Base-by-base conservation (phyloP, 2,113 vertebrate species). In the Elachura formosa region DNA sequence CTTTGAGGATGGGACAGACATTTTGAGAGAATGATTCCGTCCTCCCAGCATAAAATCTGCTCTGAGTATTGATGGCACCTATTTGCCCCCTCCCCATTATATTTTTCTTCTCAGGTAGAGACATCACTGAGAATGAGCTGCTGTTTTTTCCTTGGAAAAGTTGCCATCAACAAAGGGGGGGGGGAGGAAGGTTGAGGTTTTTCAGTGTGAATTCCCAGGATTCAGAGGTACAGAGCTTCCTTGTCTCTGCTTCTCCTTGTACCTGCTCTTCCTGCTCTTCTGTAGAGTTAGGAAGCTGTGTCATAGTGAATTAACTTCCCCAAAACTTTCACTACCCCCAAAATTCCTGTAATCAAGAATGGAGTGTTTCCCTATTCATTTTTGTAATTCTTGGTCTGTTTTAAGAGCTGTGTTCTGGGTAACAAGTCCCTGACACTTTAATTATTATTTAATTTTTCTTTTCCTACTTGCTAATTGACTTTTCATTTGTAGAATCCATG, bases 31-130 rank as follows among this genome's bases (percentile, higher is more conserved):
- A 7, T 24, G 36, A 15, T 58, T 36, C 28, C 12, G 13, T 51
- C 14, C 51, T 14, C 10, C 5, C 31, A 38, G 34, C 12, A 18
- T 61, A 43, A 95, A 78, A 33, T 43, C 31, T 78, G 14, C 6
- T 71, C 8, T 67, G n/a, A 26, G 40, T 28, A 29, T 41, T 64
- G 38, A 26, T 77, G n/a, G 26, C 17, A 29, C 24, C 22, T 83
- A 0, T 43, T 31, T 51, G 10, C 5, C 9, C 11, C 19, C 29
- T 91, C 17, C 13, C 11, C 0, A 0, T 40, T 43, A 21, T 6
- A 49, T 52, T 75, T 43, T 33, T 23, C 19, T 84, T 69, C 49
- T 24, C 7, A 11, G 23, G 14, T 51, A 10, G 38, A 36, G 38
- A 21, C 49, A 29, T 76, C 33, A 19, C 12, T 71, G 49, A n/a